Evolutionary conservation across 2,113 vertebrate species (phyloP).

Genomic region (Geococcyx californianus): DNA sequence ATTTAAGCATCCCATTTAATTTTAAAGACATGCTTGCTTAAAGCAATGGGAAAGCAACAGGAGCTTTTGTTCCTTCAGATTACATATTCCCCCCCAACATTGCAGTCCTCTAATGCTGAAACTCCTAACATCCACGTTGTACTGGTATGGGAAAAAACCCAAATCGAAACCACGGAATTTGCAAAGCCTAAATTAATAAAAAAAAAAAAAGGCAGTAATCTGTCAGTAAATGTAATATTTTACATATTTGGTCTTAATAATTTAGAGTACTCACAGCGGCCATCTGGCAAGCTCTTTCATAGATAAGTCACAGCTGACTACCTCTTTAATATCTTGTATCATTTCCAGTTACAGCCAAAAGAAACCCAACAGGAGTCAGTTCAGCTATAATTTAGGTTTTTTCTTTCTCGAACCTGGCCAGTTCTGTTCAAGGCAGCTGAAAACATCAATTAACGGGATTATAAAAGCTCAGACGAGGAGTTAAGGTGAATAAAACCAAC

Average conservation of each 20-base stretch:
- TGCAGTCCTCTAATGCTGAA: not conserved
- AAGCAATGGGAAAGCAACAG: not conserved
- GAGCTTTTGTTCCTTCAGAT: not conserved
- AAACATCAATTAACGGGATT: not conserved
- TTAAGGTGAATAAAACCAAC: not conserved
- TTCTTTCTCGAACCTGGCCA: not conserved
- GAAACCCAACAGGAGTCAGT: not conserved
- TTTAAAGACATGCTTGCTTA: not conserved
- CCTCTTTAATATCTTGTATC: not conserved
- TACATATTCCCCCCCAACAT: not conserved
- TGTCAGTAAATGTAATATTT: not conserved
- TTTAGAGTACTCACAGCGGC: not conserved
- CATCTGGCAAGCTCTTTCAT: conserved; percentile 14
- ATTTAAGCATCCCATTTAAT: not conserved
- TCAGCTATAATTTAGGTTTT: not conserved
- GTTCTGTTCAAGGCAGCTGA: not conserved
- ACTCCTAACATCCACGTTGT: not conserved
- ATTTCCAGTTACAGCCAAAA: not conserved
- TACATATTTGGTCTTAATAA: conserved; percentile 12
- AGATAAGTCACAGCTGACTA: not conserved
- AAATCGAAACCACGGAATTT: not conserved
- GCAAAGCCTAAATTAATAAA: not conserved
- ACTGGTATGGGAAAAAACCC: not conserved
- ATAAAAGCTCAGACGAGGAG: not conserved
- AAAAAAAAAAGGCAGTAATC: not conserved